These are phyloP conservation scores for Epinotia nisella DNA, from an alignment of 2,888 invertebrate species.

Conservation along the genomic window DNA sequence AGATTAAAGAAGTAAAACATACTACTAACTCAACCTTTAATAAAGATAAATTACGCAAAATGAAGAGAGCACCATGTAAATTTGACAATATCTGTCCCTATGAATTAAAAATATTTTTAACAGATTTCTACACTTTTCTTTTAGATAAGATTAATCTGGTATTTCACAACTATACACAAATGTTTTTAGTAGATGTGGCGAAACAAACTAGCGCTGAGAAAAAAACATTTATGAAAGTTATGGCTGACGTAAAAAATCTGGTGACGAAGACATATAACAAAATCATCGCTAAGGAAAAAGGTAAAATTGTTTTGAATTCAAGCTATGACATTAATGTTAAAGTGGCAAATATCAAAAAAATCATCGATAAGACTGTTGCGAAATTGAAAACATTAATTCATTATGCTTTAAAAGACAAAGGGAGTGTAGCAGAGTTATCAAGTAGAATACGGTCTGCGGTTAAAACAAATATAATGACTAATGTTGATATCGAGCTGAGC, in stretches of 20 bases:
- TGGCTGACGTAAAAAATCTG: slow-evolving; percentile 52
- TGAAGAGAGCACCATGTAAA: slow-evolving; percentile 51
- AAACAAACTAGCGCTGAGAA: slow-evolving; percentile 54
- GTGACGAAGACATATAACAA: slow-evolving; percentile 52
- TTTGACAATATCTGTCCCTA: slow-evolving; percentile 62
- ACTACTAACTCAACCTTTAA: slow-evolving; percentile 12
- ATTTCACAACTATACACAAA: slow-evolving; percentile 65
- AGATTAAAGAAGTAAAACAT: slow-evolving; percentile 40
- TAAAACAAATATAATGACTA: slow-evolving; percentile 60
- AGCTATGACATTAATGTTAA: slow-evolving; percentile 55
- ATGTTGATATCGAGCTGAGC: slow-evolving; percentile 61
- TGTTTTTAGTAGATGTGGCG: slow-evolving; percentile 65
- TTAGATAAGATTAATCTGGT: slow-evolving; percentile 62
- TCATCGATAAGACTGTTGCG: slow-evolving; percentile 51
- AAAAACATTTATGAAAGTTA: slow-evolving; percentile 49
- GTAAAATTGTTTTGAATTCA: slow-evolving; percentile 55
- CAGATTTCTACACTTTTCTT: slow-evolving; percentile 57
- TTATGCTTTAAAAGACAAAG: slow-evolving; percentile 49
- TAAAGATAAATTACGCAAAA: background rate
- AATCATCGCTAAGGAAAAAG: slow-evolving; percentile 54
- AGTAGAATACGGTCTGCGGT: slow-evolving; percentile 51
- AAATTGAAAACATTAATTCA: slow-evolving; percentile 50
- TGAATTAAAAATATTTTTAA: slow-evolving; percentile 62
- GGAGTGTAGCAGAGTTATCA: slow-evolving; percentile 46
- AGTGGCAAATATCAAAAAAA: slow-evolving; percentile 54